Percentiles rank a stretch among this genome's conserved stretches.
These are phyloP conservation scores for Aegithalos caudatus DNA, from an alignment of 2,113 vertebrate genomes.

Conservation along the genomic window DNA sequence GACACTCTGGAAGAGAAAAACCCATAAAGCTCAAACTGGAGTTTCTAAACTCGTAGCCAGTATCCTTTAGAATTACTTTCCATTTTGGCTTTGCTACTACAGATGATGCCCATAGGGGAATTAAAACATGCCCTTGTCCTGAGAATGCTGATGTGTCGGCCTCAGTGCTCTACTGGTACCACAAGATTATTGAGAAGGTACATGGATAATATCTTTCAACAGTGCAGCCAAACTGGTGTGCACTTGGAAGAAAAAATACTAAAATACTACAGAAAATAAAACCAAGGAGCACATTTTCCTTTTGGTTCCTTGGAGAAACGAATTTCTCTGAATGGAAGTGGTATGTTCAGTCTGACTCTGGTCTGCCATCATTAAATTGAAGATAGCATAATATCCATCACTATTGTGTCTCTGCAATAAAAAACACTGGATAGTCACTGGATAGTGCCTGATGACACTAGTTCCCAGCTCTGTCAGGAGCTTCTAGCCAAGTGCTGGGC, in stretches of 20 bases:
- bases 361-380: neutral
- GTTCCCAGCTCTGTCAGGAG: neutral
- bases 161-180: neutral
- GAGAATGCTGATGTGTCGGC: neutral
- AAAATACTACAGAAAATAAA: neutral
- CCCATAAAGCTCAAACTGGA: neutral
- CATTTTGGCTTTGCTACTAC: neutral
- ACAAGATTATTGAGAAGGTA: neutral
- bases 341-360: neutral
- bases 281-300: neutral
- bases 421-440: neutral
- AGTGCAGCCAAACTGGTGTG: neutral
- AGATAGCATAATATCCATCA: neutral
- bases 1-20: neutral
- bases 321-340: neutral
- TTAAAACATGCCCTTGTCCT: neutral
- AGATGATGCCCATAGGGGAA: neutral
- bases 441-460: neutral
- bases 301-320: neutral
- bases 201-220: neutral
- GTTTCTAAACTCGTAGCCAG: neutral
- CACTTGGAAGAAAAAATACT: neutral
- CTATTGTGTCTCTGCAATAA: neutral
- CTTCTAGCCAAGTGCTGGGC: neutral
- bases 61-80: neutral